phyloP scores from a whole-genome alignment of 2,113 vertebrate genomes.

The Pongo pygmaeus region DNA sequence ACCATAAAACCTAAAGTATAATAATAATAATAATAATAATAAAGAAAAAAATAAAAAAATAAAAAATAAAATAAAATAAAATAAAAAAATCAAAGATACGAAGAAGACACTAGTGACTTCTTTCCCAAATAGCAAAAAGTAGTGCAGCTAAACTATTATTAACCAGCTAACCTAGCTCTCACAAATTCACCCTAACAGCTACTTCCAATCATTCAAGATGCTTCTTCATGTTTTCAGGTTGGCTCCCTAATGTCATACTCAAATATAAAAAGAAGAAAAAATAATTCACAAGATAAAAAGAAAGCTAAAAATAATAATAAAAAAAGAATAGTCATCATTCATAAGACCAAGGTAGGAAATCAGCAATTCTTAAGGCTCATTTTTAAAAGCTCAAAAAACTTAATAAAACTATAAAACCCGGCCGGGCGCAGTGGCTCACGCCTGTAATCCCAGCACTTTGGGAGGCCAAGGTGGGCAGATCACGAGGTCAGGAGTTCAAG shows the following conservation, averaged over 20 bases:
- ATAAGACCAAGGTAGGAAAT: not conserved
- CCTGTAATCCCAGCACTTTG: too few relatives aligned
- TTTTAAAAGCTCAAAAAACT: not conserved
- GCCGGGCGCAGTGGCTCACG: too few relatives aligned
- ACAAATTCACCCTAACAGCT: not conserved
- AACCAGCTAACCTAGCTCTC: not conserved
- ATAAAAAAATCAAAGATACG: constrained; percentile 13
- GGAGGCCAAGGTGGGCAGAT: too few relatives aligned
- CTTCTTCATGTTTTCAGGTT: not conserved
- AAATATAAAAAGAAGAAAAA: constrained; percentile 34
- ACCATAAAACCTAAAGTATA: too few relatives aligned
- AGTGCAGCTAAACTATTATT: not conserved
- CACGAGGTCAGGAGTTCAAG: too few relatives aligned
- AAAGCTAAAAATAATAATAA: not conserved
- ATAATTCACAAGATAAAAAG: constrained; percentile 17
- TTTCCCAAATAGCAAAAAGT: not conserved
- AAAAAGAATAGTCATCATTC: not conserved
- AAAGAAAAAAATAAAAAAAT: too few relatives aligned
- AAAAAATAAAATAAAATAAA: too few relatives aligned
- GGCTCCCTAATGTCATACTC: not conserved
- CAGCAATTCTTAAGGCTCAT: not conserved
- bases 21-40: too few relatives aligned
- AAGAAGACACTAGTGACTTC: not conserved
- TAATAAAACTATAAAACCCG: not conserved
- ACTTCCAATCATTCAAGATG: not conserved